phyloP scores from a whole-genome alignment of 2,113 vertebrate species.

The Dicrurus megarhynchus region DNA sequence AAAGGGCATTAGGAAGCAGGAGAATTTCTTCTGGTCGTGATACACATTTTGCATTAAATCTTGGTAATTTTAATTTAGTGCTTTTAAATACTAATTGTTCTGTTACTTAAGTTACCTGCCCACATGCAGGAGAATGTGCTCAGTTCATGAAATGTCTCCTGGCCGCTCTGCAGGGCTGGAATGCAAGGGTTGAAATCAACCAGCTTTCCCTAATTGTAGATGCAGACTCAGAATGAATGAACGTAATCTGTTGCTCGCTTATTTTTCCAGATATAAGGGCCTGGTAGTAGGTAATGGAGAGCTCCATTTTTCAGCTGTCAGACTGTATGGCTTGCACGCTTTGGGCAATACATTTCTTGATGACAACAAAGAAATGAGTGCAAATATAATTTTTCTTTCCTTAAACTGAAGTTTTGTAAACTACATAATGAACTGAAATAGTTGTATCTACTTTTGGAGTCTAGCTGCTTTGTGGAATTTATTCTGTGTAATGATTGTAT shows the following conservation, averaged over 20 bases:
- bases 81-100: background rate
- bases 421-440: background rate
- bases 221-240: background rate
- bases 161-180: background rate
- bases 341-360: background rate
- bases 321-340: background rate
- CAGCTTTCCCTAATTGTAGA: background rate
- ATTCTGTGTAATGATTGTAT: background rate
- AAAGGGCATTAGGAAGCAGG: background rate
- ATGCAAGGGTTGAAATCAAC: background rate
- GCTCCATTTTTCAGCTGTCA: background rate
- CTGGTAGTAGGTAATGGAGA: background rate
- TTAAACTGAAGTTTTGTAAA: background rate
- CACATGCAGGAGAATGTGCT: background rate
- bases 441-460: background rate
- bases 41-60: background rate
- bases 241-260: background rate
- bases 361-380: background rate
- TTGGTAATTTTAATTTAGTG: background rate
- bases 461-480: background rate
- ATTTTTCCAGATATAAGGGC: background rate
- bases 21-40: background rate
- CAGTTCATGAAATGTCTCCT: background rate
- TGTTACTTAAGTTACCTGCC: background rate
- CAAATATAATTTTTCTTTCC: background rate